Evolutionary conservation across 2,113 vertebrate species (phyloP).

Genomic region (Hippocampus mohnikei): DNA sequence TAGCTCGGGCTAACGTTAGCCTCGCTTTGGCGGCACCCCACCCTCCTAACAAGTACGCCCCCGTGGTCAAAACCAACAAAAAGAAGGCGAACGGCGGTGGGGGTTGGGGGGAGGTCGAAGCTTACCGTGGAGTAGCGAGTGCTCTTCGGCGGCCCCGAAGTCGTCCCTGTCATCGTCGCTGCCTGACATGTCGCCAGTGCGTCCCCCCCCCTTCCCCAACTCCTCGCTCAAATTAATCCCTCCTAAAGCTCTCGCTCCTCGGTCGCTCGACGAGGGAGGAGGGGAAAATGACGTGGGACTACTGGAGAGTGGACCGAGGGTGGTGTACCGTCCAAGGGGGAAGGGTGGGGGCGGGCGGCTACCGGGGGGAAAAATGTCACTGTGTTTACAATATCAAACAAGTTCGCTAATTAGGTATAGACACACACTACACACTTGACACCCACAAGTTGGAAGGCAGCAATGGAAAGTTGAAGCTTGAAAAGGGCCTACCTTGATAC

Average conservation of each 20-base stretch:
- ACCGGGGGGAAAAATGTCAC: constrained; percentile 35
- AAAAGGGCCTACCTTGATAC: constrained; percentile 33
- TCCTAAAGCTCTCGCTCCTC: constrained; percentile 59
- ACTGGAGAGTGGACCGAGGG: constrained; percentile 61
- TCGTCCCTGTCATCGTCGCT: constrained; percentile 77
- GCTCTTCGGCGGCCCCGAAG: constrained; percentile 61
- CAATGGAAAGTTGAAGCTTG: constrained; percentile 43
- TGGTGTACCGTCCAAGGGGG: constrained; percentile 47
- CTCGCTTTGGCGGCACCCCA: constrained; percentile 31
- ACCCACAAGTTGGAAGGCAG: not conserved
- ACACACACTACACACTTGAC: not conserved
- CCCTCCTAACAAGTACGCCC: not conserved
- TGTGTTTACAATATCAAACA: constrained; percentile 32
- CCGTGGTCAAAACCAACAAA: constrained; percentile 1
- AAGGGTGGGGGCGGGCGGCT: constrained; percentile 47
- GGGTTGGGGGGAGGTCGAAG: not conserved
- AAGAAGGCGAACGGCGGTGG: not conserved
- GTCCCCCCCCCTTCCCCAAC: constrained; percentile 3
- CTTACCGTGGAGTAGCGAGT: constrained; percentile 66
- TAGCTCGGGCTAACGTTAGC: constrained; percentile 62
- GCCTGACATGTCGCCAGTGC: constrained; percentile 65
- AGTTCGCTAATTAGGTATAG: constrained; percentile 43
- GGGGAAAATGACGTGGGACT: constrained; percentile 71
- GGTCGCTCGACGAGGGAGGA: constrained; percentile 67
- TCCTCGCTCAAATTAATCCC: constrained; percentile 59